Conservation (phyloP, 2,888 invertebrate species). For the Limenitis camilla region DNA sequence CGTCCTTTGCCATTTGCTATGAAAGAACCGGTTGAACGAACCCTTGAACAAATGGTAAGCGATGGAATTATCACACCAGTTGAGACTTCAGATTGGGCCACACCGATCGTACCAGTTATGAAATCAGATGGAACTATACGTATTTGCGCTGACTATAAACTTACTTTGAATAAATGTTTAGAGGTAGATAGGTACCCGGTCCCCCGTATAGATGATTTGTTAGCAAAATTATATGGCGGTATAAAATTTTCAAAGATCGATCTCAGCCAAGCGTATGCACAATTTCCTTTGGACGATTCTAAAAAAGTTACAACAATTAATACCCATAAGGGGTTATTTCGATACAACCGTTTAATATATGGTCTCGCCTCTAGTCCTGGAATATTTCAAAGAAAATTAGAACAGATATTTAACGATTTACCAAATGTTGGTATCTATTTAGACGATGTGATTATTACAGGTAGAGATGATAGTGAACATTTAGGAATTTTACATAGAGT, state of each 20-base stretch:
- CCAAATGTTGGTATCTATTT: neutral
- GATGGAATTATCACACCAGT: too few species aligned
- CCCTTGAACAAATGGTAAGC: too few species aligned
- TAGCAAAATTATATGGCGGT: neutral
- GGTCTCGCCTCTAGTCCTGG: conserved; percentile 11
- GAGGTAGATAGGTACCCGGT: too few species aligned
- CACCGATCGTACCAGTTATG: too few species aligned
- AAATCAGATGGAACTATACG: too few species aligned
- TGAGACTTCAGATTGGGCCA: too few species aligned
- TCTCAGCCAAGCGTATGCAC: neutral
- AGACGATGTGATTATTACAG: neutral
- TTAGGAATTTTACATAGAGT: neutral
- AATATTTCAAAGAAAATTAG: conserved; percentile 36
- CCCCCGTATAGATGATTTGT: neutral
- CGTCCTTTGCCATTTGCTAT: too few species aligned
- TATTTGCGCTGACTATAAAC: too few species aligned
- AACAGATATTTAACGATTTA: conserved; percentile 29
- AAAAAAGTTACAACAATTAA: neutral
- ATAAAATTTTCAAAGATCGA: neutral
- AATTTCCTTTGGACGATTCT: neutral
- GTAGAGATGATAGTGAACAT: neutral
- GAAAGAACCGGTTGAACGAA: too few species aligned
- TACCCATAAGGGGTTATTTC: neutral
- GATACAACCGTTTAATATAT: conserved; percentile 2
- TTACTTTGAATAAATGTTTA: too few species aligned